Conservation (phyloP, 2,797 vertebrate genomes). For the Hydrocynus forskahlii region DNA sequence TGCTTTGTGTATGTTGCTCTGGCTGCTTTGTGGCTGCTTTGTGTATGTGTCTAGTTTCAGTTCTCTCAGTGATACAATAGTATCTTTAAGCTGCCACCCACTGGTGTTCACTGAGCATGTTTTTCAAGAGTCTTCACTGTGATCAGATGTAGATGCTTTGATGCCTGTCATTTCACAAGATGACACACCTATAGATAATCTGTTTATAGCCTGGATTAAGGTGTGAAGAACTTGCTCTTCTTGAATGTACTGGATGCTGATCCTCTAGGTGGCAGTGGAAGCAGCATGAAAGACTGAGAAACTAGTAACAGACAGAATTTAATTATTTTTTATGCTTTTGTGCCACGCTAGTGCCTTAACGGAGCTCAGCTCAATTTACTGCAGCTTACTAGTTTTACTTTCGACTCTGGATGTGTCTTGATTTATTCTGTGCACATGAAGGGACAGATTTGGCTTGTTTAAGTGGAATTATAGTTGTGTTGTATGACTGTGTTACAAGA, state of each 20-base stretch:
- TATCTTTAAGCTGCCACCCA: neutral
- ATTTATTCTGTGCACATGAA: slow-evolving; percentile 1
- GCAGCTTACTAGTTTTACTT: slow-evolving; percentile 7
- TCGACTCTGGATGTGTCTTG: neutral
- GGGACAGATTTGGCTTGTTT: neutral
- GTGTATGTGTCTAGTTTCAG: neutral
- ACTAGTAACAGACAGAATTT: neutral
- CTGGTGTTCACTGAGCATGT: no score
- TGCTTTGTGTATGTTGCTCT: neutral
- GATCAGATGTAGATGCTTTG: neutral
- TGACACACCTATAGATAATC: neutral
- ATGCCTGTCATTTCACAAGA: neutral
- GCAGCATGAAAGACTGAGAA: neutral
- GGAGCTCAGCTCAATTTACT: neutral
- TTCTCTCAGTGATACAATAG: neutral
- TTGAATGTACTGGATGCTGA: no score
- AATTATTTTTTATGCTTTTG: neutral
- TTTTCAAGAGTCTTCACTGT: neutral
- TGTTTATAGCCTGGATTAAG: no score
- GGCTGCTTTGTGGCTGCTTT: no score
- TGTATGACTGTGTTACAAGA: slow-evolving; percentile 12
- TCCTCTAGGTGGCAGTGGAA: slow-evolving; percentile 21
- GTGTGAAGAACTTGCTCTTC: no score
- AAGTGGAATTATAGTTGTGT: neutral
- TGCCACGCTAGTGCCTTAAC: neutral